Evolutionary conservation across 2,797 vertebrate genomes (phyloP).

Genomic region (Gambusia yucatana): DNA sequence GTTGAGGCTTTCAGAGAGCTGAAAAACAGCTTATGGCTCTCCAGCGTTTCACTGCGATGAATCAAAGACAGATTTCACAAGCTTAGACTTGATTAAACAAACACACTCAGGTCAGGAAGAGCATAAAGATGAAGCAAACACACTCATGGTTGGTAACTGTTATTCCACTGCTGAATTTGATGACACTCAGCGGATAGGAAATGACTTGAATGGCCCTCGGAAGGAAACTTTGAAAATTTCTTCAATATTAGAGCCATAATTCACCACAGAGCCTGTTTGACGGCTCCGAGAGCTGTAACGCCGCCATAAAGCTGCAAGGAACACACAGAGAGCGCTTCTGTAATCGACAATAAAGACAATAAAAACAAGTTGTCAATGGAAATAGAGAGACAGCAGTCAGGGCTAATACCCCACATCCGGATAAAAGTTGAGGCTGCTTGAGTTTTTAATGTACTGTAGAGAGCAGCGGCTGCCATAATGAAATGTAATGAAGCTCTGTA

Average conservation of each 20-base stretch:
- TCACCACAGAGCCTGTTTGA: slow-evolving; percentile 39
- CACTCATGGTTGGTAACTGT: slow-evolving; percentile 40
- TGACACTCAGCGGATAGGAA: slow-evolving; percentile 41
- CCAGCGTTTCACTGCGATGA: slow-evolving; percentile 2
- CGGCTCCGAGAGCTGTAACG: slow-evolving; percentile 47
- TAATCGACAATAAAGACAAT: slow-evolving; percentile 77
- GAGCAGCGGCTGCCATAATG: slow-evolving; percentile 63
- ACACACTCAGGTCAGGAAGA: slow-evolving; percentile 28
- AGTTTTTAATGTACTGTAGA: slow-evolving; percentile 76
- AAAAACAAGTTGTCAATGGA: slow-evolving; percentile 70
- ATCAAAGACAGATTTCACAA: slow-evolving; percentile 15
- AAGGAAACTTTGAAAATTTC: slow-evolving; percentile 57
- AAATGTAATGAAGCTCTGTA: slow-evolving; percentile 74
- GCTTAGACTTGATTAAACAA: slow-evolving; percentile 28
- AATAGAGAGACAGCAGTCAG: slow-evolving; percentile 59
- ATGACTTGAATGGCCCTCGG: slow-evolving; percentile 59
- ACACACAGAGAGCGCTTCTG: slow-evolving; percentile 56
- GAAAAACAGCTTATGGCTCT: not conserved
- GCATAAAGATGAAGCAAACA: slow-evolving; percentile 26
- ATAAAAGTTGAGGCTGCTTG: slow-evolving; percentile 70
- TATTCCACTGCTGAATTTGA: slow-evolving; percentile 46
- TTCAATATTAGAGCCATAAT: slow-evolving; percentile 71
- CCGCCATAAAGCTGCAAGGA: slow-evolving; percentile 67
- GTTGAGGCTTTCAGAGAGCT: not conserved
- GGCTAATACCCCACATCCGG: slow-evolving; percentile 67